These are phyloP conservation scores for Eumacrocentrus americanus DNA, from an alignment of 2,888 invertebrate species.

Conservation along the genomic window DNA sequence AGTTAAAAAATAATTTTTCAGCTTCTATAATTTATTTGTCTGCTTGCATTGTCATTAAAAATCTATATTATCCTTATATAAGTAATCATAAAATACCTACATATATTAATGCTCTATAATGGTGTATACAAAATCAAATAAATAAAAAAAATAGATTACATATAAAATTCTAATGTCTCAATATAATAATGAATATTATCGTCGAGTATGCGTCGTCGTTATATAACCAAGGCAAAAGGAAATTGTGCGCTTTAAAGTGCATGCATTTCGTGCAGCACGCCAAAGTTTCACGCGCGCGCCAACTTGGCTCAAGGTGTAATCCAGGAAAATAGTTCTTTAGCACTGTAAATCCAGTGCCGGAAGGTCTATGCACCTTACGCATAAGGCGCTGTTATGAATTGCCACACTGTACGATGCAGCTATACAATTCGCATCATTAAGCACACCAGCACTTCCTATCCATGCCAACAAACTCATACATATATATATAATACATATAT, in stretches of 20 bases:
- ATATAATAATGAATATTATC: too few species aligned
- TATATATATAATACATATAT: not conserved
- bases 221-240: not conserved
- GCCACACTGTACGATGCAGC: conserved; percentile 1
- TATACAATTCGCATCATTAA: conserved; percentile 15
- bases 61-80: too few species aligned
- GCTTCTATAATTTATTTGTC: too few species aligned
- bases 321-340: conserved; percentile 36
- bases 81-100: too few species aligned
- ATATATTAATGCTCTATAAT: too few species aligned
- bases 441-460: not conserved
- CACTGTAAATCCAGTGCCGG: conserved; percentile 20
- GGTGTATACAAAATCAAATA: too few species aligned
- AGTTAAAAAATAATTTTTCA: too few species aligned
- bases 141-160: too few species aligned
- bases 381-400: conserved; percentile 18
- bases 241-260: not conserved
- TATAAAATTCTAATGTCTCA: too few species aligned
- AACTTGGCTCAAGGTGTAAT: conserved; percentile 35
- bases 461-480: not conserved
- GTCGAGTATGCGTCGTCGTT: not conserved
- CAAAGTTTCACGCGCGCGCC: conserved; percentile 4
- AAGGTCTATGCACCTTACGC: conserved; percentile 14
- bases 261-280: not conserved
- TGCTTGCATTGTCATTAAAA: too few species aligned